Evolutionary conservation across 1,140 invertebrate species (phyloP), one percentile per base, ranked within the genome.

Genomic region (Magallana angulata): DNA sequence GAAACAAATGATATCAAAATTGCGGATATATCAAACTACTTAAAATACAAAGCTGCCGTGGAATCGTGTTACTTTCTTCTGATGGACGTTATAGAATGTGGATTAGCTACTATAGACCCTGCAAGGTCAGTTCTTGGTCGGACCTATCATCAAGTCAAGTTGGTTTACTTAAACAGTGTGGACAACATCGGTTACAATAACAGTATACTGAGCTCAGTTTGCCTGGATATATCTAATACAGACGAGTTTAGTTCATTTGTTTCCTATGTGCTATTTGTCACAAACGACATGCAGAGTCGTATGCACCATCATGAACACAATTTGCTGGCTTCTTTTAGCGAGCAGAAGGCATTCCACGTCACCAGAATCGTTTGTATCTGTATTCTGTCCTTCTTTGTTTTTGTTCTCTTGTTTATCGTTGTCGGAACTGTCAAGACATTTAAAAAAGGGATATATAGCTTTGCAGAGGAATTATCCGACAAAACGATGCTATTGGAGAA

Each of bases 401-500:
- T 80, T 2, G 76, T 59, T 8, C 82, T 82, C 30, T 36, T 87
- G 1, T 87, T 87, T 56, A 12, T 87, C 14, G 81, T 87, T 30
- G 57, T 87, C 1, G 76, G 56, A 56, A 81, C 76, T n/a, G 48
- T 80, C 0, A 16, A 76, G 18, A 57, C 85, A n/a, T 59, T 87
- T 14, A 87, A 87, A 36, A 57, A 9, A 7, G 48, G 59, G 11
- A 59, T 87, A 5, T 82, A n/a, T 12, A 56, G 59, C n/a, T 82
- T 62, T 87, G 57, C 85, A 58, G 59, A 60, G 6, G 56, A 82
- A 62, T 30, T 87, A n/a, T 62, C n/a, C 3, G 56, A 87, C 8
- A 83, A 87, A 81, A 91, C 92, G 9, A 89, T 86, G 9, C 88
- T 89, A n/a, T 89, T 92, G 14, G 88, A 91, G 56, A 59, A 88